These are phyloP conservation scores for Heteropelma amictum DNA, from an alignment of 2,888 invertebrate genomes.

Conservation along the genomic window DNA sequence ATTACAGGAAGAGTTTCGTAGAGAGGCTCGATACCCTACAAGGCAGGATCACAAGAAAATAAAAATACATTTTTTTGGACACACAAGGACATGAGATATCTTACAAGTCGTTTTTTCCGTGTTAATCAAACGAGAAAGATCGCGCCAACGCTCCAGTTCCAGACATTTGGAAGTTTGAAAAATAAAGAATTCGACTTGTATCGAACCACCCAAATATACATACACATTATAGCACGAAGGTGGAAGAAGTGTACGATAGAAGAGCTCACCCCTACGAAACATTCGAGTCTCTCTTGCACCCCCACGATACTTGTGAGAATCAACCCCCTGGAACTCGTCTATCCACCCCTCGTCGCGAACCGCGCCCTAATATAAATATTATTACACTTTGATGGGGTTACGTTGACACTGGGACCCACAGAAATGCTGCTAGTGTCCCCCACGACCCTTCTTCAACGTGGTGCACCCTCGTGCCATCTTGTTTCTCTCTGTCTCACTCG, in stretches of 20 bases:
- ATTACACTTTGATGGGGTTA: constrained; percentile 78
- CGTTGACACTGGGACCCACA: constrained; percentile 73
- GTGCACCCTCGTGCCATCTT: constrained; percentile 48
- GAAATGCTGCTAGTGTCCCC: constrained; percentile 44
- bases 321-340: constrained; percentile 60
- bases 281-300: constrained; percentile 60
- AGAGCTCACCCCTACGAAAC: constrained; percentile 60
- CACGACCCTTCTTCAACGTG: constrained; percentile 54
- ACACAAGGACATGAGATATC: no score
- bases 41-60: no score
- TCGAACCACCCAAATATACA: not conserved
- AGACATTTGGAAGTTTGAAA: no score
- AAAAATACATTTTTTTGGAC: no score
- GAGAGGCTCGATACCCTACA: no score
- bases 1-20: no score
- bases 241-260: constrained; percentile 33
- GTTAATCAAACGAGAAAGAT: no score
- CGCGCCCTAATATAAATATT: constrained; percentile 78
- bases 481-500: constrained; percentile 34
- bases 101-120: no score
- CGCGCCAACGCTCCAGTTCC: no score
- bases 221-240: not conserved
- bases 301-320: constrained; percentile 41
- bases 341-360: constrained; percentile 66
- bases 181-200: not conserved